Evolutionary conservation across 2,113 vertebrate species (phyloP).

Genomic region (Sinosuthora webbiana): DNA sequence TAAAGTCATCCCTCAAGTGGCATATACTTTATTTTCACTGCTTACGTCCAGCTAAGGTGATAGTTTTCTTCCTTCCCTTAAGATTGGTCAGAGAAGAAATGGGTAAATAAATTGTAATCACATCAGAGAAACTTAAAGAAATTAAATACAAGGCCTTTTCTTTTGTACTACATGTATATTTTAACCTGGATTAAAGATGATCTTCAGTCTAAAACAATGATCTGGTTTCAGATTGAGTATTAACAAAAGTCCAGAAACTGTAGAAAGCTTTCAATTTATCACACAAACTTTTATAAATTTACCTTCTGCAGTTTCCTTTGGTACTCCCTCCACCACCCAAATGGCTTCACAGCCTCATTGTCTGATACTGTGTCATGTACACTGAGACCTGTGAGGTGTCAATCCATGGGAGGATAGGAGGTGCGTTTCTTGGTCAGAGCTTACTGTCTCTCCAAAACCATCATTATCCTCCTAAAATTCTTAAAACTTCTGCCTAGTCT

Average conservation of each 20-base stretch:
- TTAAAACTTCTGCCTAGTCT: background rate
- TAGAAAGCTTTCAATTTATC: background rate
- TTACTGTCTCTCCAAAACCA: background rate
- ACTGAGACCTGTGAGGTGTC: background rate
- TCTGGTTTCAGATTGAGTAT: background rate
- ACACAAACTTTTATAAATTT: background rate
- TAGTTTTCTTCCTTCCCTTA: background rate
- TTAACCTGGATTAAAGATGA: background rate
- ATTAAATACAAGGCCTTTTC: background rate
- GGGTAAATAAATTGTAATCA: background rate
- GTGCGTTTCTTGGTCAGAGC: background rate
- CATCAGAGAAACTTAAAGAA: background rate
- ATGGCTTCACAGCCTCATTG: accelerated
- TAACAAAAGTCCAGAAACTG: background rate
- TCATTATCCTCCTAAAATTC: background rate
- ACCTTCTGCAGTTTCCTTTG: background rate
- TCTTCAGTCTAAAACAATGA: background rate
- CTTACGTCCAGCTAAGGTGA: background rate
- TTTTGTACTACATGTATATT: background rate
- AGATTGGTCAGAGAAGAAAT: background rate
- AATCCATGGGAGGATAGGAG: background rate
- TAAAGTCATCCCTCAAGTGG: background rate
- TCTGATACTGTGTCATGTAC: background rate
- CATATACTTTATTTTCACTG: background rate
- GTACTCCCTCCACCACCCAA: background rate